Percentiles rank a stretch among this genome's conserved stretches.
These are phyloP conservation scores for Numenius arquata DNA, from an alignment of 2,113 vertebrate species.

Conservation along the genomic window DNA sequence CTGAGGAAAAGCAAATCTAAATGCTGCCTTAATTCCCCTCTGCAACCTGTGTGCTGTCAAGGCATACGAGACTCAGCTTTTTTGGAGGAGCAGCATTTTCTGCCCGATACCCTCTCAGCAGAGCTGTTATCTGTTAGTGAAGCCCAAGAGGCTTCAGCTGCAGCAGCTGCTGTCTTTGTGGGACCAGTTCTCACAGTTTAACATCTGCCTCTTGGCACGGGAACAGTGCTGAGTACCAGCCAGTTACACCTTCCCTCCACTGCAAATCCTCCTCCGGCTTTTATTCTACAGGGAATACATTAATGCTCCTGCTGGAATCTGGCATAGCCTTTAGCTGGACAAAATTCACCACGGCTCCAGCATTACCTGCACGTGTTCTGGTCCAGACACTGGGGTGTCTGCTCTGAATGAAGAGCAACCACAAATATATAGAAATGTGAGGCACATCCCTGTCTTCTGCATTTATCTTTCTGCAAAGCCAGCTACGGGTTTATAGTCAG, in stretches of 20 bases:
- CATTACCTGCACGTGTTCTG: not conserved
- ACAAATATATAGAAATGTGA: not conserved
- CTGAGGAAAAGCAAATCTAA: not conserved
- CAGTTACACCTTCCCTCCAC: not conserved
- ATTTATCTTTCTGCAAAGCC: not conserved
- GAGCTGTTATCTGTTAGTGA: not conserved
- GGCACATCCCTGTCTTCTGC: not conserved
- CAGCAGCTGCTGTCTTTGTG: conserved; percentile 11
- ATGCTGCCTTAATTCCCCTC: not conserved
- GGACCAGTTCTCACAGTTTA: conserved; percentile 8
- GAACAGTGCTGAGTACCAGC: conserved; percentile 3
- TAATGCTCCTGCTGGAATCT: not conserved
- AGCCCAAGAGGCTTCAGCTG: not conserved
- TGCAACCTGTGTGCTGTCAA: accelerated
- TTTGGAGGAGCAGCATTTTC: not conserved
- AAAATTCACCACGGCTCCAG: not conserved
- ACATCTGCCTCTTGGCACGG: not conserved
- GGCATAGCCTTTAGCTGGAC: not conserved
- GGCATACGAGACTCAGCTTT: accelerated
- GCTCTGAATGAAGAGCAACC: not conserved
- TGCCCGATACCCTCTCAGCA: not conserved
- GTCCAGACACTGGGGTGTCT: not conserved
- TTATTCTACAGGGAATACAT: not conserved
- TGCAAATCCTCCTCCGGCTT: not conserved
- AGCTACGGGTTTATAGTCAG: not conserved